phyloP scores from a whole-genome alignment of 1,140 invertebrate genomes.

The Drosophila pallidifrons region DNA sequence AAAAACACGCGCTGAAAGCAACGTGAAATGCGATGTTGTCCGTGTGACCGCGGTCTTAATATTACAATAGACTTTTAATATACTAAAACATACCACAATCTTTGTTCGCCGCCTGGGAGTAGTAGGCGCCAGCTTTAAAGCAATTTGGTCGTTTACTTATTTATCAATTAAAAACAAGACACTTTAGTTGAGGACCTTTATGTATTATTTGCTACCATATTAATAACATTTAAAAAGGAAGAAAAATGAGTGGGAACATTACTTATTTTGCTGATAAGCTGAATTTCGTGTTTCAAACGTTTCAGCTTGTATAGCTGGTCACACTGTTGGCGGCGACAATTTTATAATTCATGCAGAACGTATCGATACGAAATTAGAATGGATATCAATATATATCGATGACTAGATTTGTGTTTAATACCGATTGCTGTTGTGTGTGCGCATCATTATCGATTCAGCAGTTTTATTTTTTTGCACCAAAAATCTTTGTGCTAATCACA shows the following conservation, averaged over 20 bases:
- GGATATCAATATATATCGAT: slow-evolving; percentile 16
- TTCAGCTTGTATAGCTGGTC: no score
- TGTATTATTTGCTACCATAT: no score
- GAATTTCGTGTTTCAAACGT: no score
- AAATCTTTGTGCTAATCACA: slow-evolving; percentile 24
- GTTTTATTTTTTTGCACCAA: slow-evolving; percentile 26
- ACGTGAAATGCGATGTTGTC: slow-evolving; percentile 54
- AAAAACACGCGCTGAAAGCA: slow-evolving; percentile 74
- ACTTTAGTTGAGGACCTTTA: no score
- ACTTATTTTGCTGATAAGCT: no score
- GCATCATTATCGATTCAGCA: slow-evolving; percentile 53
- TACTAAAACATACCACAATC: not conserved
- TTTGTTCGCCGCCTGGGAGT: no score
- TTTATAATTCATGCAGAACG: not conserved
- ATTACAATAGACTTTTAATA: not conserved
- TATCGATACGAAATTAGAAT: slow-evolving; percentile 1
- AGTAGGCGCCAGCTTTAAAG: no score
- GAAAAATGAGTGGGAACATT: no score
- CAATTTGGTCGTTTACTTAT: no score
- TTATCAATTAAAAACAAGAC: no score
- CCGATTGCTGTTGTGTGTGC: slow-evolving; percentile 45
- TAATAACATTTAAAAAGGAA: no score
- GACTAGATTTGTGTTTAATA: not conserved
- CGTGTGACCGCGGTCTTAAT: not conserved
- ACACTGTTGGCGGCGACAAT: not conserved